These are phyloP conservation scores for Pterois miles DNA, from an alignment of 2,797 vertebrate genomes.

Conservation along the genomic window DNA sequence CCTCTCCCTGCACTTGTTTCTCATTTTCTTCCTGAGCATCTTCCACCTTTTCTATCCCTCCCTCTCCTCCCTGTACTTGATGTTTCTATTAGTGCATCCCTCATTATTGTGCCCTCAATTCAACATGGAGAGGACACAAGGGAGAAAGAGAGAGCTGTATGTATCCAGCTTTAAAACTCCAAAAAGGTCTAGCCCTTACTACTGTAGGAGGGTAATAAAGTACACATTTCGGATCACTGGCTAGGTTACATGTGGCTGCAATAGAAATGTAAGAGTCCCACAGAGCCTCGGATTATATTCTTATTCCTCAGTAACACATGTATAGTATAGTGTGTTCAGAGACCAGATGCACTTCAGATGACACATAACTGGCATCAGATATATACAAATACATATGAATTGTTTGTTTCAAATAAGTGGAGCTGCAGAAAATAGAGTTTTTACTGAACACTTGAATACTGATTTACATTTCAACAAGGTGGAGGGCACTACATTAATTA, in stretches of 20 bases:
- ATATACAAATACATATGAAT: neutral
- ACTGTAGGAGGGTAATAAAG: neutral
- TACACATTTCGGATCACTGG: constrained; percentile 1
- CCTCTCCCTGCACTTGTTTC: neutral
- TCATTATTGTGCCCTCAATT: constrained; percentile 21
- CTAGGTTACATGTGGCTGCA: neutral
- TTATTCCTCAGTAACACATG: neutral
- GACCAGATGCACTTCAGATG: neutral
- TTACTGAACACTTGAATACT: neutral
- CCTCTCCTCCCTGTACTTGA: neutral
- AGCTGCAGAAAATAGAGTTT: neutral
- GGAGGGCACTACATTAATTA: neutral
- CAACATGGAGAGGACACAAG: neutral
- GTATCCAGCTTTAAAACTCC: neutral
- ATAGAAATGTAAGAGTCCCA: neutral
- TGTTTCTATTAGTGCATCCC: neutral
- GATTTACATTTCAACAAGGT: neutral
- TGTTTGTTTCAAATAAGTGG: neutral
- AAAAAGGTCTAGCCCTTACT: neutral
- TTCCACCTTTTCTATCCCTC: neutral
- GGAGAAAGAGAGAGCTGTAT: neutral
- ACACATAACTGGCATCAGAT: neutral
- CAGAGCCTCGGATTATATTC: neutral
- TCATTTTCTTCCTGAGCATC: constrained; percentile 29
- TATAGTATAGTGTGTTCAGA: neutral